These are phyloP conservation scores for Cydia strobilella DNA, from an alignment of 1,140 invertebrate genomes.

Conservation along the genomic window DNA sequence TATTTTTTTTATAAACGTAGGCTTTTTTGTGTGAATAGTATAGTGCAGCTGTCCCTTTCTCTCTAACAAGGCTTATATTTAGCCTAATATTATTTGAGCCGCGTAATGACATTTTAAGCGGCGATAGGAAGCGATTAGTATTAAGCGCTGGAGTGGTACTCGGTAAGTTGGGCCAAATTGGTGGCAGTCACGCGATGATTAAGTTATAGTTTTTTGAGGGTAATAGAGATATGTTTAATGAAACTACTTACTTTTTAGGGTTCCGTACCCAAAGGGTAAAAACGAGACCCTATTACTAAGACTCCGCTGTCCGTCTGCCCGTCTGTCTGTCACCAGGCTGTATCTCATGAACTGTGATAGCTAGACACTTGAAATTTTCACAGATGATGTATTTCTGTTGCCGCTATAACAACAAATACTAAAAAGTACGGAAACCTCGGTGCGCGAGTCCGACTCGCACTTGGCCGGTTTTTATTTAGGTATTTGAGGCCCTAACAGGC, in stretches of 20 bases:
- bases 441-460: no score
- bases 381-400: no score
- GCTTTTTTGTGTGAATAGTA: not conserved
- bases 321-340: no score
- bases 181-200: not conserved
- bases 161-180: constrained; percentile 6
- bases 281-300: no score
- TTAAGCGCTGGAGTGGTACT: not conserved
- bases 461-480: no score
- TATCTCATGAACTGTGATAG: no score
- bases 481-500: no score
- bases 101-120: constrained; percentile 29
- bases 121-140: constrained; percentile 24
- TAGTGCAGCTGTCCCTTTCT: not conserved
- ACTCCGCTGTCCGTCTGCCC: no score
- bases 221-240: not conserved
- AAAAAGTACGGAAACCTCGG: no score
- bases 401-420: no score
- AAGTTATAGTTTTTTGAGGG: not conserved
- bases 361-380: no score
- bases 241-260: not conserved
- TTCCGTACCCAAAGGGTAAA: no score
- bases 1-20: not conserved
- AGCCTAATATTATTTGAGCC: not conserved
- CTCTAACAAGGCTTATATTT: not conserved